A percentile compares a stretch with the other conserved stretches of the same genome.
phyloP scores from a whole-genome alignment of 1,140 invertebrate genomes.

The Geopemphigus sp. region DNA sequence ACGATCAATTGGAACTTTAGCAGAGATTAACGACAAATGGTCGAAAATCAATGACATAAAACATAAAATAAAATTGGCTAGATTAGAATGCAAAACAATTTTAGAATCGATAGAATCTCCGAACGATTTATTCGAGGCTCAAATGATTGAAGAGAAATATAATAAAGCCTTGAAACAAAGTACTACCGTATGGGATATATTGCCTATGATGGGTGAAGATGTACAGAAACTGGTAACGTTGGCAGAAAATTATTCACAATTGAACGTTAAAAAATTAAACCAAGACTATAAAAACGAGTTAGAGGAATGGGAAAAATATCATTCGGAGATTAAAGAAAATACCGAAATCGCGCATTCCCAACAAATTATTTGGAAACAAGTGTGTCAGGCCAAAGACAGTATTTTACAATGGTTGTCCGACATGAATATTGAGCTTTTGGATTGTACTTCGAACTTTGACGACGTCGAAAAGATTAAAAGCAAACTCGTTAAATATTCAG shows the following conservation, averaged over 20 bases:
- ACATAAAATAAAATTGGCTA: slow-evolving; percentile 14
- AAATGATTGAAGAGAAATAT: slow-evolving; percentile 66
- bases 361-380: slow-evolving; percentile 85
- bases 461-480: slow-evolving; percentile 77
- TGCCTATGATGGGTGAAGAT: slow-evolving; percentile 74
- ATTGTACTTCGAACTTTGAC: slow-evolving; percentile 70
- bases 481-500: slow-evolving; percentile 77
- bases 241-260: slow-evolving; percentile 71
- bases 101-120: slow-evolving; percentile 58
- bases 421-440: slow-evolving; percentile 71
- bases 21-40: slow-evolving; percentile 1
- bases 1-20: not conserved
- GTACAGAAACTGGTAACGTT: slow-evolving; percentile 69
- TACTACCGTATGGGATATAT: slow-evolving; percentile 69
- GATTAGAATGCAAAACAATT: slow-evolving; percentile 10
- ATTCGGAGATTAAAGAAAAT: slow-evolving; percentile 68
- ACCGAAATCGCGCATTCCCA: slow-evolving; percentile 82
- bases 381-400: slow-evolving; percentile 80
- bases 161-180: slow-evolving; percentile 72
- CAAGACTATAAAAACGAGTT: slow-evolving; percentile 64
- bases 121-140: slow-evolving; percentile 64
- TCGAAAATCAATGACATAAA: not conserved
- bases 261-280: slow-evolving; percentile 64
- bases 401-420: slow-evolving; percentile 79
- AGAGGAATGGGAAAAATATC: slow-evolving; percentile 72